phyloP scores from a whole-genome alignment of 1,140 invertebrate genomes.

The Heliconius nattereri region DNA sequence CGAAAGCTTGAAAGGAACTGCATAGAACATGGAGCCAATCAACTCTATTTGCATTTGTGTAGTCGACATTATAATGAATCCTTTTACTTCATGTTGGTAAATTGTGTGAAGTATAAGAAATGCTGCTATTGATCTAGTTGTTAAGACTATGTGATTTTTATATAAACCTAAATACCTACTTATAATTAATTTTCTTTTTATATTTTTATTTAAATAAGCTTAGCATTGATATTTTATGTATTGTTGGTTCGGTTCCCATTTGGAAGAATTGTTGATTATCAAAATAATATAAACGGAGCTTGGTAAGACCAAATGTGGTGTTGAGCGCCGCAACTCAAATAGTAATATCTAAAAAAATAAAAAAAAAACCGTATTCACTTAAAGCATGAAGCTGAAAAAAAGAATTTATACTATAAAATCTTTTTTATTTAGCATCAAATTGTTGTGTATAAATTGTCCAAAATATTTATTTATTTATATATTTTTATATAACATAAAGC shows the following conservation, averaged over 20 bases:
- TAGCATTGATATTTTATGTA: too few relatives aligned
- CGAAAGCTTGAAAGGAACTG: background rate
- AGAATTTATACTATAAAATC: background rate
- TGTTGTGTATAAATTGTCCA: conserved; percentile 6
- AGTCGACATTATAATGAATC: conserved; percentile 57
- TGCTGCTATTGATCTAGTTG: background rate
- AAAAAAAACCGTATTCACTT: background rate
- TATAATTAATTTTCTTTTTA: too few relatives aligned
- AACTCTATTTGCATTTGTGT: conserved; percentile 68
- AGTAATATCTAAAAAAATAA: background rate
- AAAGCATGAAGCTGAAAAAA: background rate
- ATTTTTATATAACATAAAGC: background rate
- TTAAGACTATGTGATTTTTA: background rate
- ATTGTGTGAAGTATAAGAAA: background rate
- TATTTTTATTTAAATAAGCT: too few relatives aligned
- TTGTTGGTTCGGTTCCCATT: too few relatives aligned
- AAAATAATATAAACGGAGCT: too few relatives aligned
- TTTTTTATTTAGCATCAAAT: conserved; percentile 12
- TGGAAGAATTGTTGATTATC: too few relatives aligned
- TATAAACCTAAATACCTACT: too few relatives aligned
- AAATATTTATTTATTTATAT: conserved; percentile 13
- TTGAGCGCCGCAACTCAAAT: too few relatives aligned
- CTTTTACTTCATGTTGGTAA: conserved; percentile 47
- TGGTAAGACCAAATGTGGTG: too few relatives aligned
- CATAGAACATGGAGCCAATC: conserved; percentile 53